Base-by-base conservation (phyloP, 64 coral and sea anemone genomes). In the Pocillopora verrucosa region DNA sequence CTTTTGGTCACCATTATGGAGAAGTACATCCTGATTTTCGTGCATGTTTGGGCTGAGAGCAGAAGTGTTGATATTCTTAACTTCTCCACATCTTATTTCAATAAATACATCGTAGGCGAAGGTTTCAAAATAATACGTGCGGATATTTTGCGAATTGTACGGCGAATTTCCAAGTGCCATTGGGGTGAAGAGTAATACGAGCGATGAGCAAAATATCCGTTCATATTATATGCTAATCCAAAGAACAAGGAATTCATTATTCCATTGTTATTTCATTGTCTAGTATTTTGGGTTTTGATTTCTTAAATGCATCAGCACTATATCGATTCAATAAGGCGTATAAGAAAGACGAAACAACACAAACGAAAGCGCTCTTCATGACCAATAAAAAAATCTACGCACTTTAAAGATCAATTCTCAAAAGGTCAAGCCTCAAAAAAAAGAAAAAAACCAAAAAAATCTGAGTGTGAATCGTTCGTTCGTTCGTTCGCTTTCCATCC, bases 151-250 rank as follows among this genome's bases (percentile, higher is more conserved):
- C 61, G 61, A 63, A 63, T 63, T 63, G 61, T 17, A 63, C 61
- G 2, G 61, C 2, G 61, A 63, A 63, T 63, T 63, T 76, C 74
- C 25, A 9, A 76, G 74, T 35, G 26, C 74, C 74, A 35, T 36
- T 37, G 74, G 36, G 34, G 74, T 34, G 24, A 75, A 34, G 26
- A 75, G 36, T 75, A 35, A 75, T 61, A 61, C 60, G 5, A 19
- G 73, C 30, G 36, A 75, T 34, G 73, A 75, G 73, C 73, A 75
- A 75, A 75, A 75, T 75, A 13, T 75, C 73, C 73, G 73, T 75
- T 75, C 73, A 75, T 75, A 75, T 75, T 75, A 75, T 75, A 7
- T 75, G n/a, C n/a, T 75, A 75, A 75, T 34, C 73, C 73, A 75
- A 34, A 75, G 5, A 75, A 75, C 19, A 75, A 75, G 73, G 73